Evolutionary conservation across 2,797 vertebrate genomes (phyloP).

Genomic region (Micromesistius poutassou): DNA sequence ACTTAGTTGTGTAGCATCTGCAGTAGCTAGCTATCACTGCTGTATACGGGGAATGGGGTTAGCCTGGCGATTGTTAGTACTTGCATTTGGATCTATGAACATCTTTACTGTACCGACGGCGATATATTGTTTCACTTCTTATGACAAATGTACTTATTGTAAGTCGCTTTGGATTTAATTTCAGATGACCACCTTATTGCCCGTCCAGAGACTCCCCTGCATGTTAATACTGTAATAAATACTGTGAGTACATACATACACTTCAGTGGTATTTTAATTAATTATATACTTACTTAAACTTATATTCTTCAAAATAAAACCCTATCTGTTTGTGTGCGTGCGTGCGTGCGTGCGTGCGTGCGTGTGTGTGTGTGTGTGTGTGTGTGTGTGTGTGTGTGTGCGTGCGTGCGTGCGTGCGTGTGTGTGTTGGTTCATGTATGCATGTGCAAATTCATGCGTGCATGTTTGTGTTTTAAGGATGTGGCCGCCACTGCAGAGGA

Average conservation of each 20-base stretch:
- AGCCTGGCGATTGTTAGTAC: too few relatives aligned
- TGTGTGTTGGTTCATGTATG: neutral
- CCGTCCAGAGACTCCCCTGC: neutral
- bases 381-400: slow-evolving; percentile 16
- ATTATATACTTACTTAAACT: neutral
- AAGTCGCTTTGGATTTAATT: too few relatives aligned
- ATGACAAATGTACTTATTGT: too few relatives aligned
- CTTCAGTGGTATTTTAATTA: neutral
- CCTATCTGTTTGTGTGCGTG: too few relatives aligned
- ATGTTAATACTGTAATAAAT: neutral
- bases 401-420: neutral
- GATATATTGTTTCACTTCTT: too few relatives aligned
- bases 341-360: too few relatives aligned
- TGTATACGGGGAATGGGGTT: too few relatives aligned
- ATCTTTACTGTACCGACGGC: too few relatives aligned
- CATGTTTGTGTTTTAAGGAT: slow-evolving; percentile 14
- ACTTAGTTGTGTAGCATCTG: too few relatives aligned
- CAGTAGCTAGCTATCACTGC: too few relatives aligned
- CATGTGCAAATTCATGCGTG: neutral
- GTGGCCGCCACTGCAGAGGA: slow-evolving; percentile 14
- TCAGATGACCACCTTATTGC: neutral
- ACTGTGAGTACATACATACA: neutral
- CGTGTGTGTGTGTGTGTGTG: neutral
- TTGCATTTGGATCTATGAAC: too few relatives aligned
- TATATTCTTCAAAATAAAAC: too few relatives aligned